These are phyloP conservation scores for Tichodroma muraria DNA, from an alignment of 2,113 vertebrate species.

Conservation along the genomic window DNA sequence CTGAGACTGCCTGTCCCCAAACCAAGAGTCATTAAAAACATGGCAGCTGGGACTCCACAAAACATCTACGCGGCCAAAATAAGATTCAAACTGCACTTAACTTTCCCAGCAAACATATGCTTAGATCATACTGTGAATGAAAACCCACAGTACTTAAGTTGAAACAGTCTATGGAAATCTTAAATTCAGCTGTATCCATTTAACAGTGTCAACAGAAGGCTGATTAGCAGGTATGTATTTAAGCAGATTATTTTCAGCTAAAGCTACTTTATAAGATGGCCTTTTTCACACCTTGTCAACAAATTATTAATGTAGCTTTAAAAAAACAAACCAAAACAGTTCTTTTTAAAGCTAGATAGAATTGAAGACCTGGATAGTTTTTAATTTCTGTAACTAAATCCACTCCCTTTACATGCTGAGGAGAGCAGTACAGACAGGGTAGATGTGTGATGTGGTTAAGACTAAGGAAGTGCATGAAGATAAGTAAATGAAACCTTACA, in stretches of 20 bases:
- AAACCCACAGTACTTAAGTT: background rate
- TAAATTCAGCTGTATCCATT: background rate
- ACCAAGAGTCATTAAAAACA: background rate
- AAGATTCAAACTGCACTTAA: background rate
- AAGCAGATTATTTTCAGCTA: background rate
- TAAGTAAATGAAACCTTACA: background rate
- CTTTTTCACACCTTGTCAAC: background rate
- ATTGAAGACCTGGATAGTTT: background rate
- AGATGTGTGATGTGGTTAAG: accelerated
- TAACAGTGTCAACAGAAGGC: background rate
- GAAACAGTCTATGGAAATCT: background rate
- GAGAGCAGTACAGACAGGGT: background rate
- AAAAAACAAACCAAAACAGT: background rate
- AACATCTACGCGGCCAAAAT: background rate
- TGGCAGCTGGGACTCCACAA: background rate
- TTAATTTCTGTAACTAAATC: background rate
- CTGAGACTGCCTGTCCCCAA: background rate
- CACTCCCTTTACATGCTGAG: background rate
- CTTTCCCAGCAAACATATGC: background rate
- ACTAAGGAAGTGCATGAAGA: background rate
- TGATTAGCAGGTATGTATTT: conserved; percentile 8
- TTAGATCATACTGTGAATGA: background rate
- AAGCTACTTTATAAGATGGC: background rate
- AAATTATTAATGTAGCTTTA: background rate
- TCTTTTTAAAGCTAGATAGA: background rate